Base-by-base conservation (phyloP, 2,797 vertebrate genomes). In the Todus mexicanus region DNA sequence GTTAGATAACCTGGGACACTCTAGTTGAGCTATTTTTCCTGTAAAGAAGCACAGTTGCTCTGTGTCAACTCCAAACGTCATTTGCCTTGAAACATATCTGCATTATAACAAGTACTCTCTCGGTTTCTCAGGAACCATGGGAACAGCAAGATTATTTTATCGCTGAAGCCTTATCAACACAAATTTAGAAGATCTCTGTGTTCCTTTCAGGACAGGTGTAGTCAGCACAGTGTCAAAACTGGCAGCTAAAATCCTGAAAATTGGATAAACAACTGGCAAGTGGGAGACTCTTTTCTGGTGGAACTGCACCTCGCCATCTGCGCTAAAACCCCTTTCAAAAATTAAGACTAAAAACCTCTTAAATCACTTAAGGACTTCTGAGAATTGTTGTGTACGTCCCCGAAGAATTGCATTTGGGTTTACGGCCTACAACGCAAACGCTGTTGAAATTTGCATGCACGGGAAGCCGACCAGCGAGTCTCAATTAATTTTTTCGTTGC, bases 341-440 rank as follows among this genome's bases (percentile, higher is more conserved):
- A 93, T 72, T 45, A 33, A n/a, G 27, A 29, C 42, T 40, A 25
- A 42, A n/a, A 66, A 73, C 4, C 79, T 91, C 79, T 78, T 64
- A 84, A 89, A 89, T 95, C 95, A 92, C 91, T 95, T 90, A 75
- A 74, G 86, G 93, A 85, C 96, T 96, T 95, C 85, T 91, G 93
- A 92, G 82, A 93, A 92, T 87, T 53, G 35, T 51, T 61, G 23
- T 65, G 42, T 63, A 6, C 64, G 35, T 86, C 74, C 21, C 31
- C 71, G 63, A 73, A 80, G 76, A 79, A 73, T 11, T 29, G 68
- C 59, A 6, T 77, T 76, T 73, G 7, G 65, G 51, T 81, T 66
- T 37, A 25, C 64, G 75, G 73, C 63, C 23, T 37, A 6, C 48
- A 40, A 7, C 3, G 42, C 84, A 90, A 87, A 93, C 88, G 18